These are phyloP conservation scores for Coranthus polyacanthus DNA, from an alignment of 2,797 vertebrate species.

Conservation along the genomic window DNA sequence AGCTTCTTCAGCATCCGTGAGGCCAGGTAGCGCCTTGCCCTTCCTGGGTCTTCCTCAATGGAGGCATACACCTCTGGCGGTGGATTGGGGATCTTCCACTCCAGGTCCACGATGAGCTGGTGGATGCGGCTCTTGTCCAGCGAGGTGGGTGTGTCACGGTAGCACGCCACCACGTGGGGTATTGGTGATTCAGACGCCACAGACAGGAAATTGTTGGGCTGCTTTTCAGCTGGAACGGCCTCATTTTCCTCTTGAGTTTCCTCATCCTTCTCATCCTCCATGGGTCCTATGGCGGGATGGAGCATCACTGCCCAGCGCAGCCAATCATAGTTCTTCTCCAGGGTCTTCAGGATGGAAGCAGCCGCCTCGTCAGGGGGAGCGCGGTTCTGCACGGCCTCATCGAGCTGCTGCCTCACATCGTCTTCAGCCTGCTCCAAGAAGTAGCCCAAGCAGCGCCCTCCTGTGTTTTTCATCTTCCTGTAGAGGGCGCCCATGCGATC, in stretches of 20 bases:
- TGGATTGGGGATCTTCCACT: constrained; percentile 86
- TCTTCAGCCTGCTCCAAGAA: constrained; percentile 80
- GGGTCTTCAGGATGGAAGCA: constrained; percentile 62
- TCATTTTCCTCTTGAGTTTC: constrained; percentile 9
- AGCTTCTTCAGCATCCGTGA: constrained; percentile 83
- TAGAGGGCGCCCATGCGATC: constrained; percentile 80
- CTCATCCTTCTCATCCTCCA: constrained; percentile 36
- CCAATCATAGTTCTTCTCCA: constrained; percentile 85
- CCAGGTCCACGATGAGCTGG: constrained; percentile 84
- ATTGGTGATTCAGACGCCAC: constrained; percentile 67
- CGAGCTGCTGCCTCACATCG: constrained; percentile 73
- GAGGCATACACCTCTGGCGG: constrained; percentile 82
- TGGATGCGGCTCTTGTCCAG: constrained; percentile 83
- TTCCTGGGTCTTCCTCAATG: constrained; percentile 80
- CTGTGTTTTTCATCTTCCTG: constrained; percentile 78
- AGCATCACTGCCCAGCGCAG: constrained; percentile 85
- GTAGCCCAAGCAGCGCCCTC: constrained; percentile 77
- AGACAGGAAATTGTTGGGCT: constrained; percentile 65
- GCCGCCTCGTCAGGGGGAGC: constrained; percentile 73
- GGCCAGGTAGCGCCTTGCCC: constrained; percentile 79
- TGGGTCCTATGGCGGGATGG: constrained; percentile 56
- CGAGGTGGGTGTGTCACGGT: constrained; percentile 74
- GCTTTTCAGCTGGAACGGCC: not conserved
- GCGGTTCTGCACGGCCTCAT: constrained; percentile 56
- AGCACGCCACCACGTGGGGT: constrained; percentile 78